A percentile compares a stretch with the other conserved stretches of the same genome.
These are phyloP conservation scores for Drosophila mauritiana DNA, from an alignment of 1,140 invertebrate genomes.

Conservation along the genomic window DNA sequence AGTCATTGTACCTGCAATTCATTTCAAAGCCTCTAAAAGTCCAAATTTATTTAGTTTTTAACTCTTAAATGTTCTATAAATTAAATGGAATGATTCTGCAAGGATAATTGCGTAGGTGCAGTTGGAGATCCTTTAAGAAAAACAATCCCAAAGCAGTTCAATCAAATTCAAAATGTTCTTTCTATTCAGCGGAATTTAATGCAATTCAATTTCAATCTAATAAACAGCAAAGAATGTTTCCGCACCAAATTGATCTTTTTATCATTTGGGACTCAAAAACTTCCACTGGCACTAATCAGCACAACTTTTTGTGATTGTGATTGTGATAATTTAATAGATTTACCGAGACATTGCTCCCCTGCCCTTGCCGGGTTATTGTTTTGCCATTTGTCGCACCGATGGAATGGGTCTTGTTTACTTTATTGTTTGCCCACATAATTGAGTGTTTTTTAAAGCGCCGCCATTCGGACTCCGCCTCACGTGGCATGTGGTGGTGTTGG, in stretches of 20 bases:
- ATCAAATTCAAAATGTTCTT: constrained; percentile 6
- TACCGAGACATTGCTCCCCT: constrained; percentile 24
- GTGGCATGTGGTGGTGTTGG: constrained; percentile 27
- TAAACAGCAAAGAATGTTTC: constrained; percentile 1
- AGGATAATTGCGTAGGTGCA: too few species aligned
- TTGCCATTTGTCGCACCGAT: constrained; percentile 34
- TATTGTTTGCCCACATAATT: constrained; percentile 78
- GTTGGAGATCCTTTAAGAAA: background rate
- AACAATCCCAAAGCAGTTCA: background rate
- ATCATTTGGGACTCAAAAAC: constrained; percentile 13
- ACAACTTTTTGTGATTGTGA: constrained; percentile 42
- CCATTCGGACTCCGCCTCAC: constrained; percentile 34
- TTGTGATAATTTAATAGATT: constrained; percentile 48
- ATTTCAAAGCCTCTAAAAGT: background rate
- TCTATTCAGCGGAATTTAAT: constrained; percentile 9
- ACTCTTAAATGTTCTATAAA: background rate
- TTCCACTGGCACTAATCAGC: constrained; percentile 30
- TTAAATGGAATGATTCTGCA: too few species aligned
- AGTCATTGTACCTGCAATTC: too few species aligned
- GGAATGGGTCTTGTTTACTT: constrained; percentile 52
- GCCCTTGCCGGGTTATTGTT: constrained; percentile 33
- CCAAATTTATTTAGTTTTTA: background rate
- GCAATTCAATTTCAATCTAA: constrained; percentile 14
- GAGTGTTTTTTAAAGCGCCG: constrained; percentile 71
- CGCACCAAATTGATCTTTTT: constrained; percentile 10